Evolutionary conservation across 2,888 invertebrate genomes (phyloP), one percentile per base, ranked within the genome.

Genomic region (Eupithecia inturbata): DNA sequence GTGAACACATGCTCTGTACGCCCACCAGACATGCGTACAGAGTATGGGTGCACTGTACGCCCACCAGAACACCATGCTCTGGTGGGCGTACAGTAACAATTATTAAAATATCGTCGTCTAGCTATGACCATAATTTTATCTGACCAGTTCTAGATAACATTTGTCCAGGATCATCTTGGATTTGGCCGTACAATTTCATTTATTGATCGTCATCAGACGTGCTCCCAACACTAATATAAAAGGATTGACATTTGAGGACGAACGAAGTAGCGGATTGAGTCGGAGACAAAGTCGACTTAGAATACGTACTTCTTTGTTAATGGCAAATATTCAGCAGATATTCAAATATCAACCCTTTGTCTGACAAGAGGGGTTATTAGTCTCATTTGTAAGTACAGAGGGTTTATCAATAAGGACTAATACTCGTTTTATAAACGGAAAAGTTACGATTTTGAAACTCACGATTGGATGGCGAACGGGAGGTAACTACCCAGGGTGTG

Each of bases 241-340:
- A 93, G 94, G 94, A 94, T 94, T 94, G 94, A 92, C 91, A 87
- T 93, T 92, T 90, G 91, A 92, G 86, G 83, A 87, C 89, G 88
- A 88, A 87, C 88, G 90, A 87, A 91, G 91, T 88, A 91, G 89
- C 89, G 92, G 93, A 94, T 94, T 90, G 89, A 89, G 84, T 85
- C 45, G 67, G 70, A 92, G 92, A 92, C 92, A 92, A 93, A 92
- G 91, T 89, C 86, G 85, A 81, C 85, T 84, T 80, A 81, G 85
- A 85, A 88, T 83, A 82, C 82, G 81, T 88, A 86, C 87, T 85
- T 83, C 85, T 88, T 86, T 88, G 87, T 85, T 90, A 89, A 89
- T 89, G 87, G 88, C 89, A 88, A 91, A 89, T 89, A 89, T 89
- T 90, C 87, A 86, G 83, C 82, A 81, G 85, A 87, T 87, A 87